Base-by-base conservation (phyloP, 2,888 invertebrate genomes). In the Ornithoptera alexandrae region DNA sequence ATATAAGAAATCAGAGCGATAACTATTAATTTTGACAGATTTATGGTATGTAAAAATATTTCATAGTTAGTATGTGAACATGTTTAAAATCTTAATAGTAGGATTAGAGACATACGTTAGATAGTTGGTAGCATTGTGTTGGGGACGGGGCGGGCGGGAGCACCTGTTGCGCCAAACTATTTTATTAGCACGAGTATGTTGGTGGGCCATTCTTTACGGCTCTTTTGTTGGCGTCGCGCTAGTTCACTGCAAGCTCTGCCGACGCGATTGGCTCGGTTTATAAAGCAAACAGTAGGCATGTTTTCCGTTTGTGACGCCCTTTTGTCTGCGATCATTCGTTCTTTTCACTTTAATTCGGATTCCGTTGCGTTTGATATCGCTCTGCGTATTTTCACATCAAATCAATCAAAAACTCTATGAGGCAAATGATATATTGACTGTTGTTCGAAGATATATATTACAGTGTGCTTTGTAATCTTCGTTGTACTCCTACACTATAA, bases 91-190 rank as follows among this genome's bases (percentile, higher is more conserved):
- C 73, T 74, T 76, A 74, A 82, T 79, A 81, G 79, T 75, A 74
- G 79, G 80, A 79, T 82, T 78, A 78, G 78, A 83, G 80, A 81
- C 81, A 81, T 81, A 79, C 76, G 75, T 74, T 75, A 56, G 75
- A 78, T 81, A 81, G 83, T 81, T 79, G 79, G 80, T 78, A 80
- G 81, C 80, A 88, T 89, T 89, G 90, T 88, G 83, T 83, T 83
- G 85, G 71, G 70, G 73, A 78, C 77, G 78, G 80, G 79, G 78
- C 84, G 85, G 79, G 86, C 75, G 75, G 74, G 73, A 73, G 76
- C 84, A 92, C 91, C 92, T 92, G 92, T 92, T 92, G 92, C 92
- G 75, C 80, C 79, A 83, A 90, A 90, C 92, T 92, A 92, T 92
- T 92, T 92, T 92, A 91, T 91, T 92, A 91, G 89, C 85, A 81